Conservation (phyloP, 2,797 vertebrate genomes). For the Chrysocyon brachyurus region DNA sequence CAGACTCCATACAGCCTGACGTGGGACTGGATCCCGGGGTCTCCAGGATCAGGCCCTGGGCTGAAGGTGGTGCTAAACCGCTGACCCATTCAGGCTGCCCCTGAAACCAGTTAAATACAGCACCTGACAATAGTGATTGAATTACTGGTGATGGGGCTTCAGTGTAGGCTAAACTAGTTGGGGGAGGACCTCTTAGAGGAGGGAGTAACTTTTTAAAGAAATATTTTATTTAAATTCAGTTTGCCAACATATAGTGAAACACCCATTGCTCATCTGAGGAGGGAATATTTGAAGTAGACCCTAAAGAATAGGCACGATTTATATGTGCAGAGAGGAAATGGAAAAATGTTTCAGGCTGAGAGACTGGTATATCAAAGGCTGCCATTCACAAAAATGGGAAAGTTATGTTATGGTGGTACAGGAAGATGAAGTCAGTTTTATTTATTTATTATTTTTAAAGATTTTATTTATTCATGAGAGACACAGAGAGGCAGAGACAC, state of each 20-base stretch:
- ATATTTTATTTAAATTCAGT: too few species aligned
- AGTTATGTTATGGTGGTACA: conserved; percentile 17
- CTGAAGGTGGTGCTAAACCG: too few species aligned
- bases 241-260: too few species aligned
- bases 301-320: conserved; percentile 46
- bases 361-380: not conserved
- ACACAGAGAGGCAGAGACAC: too few species aligned
- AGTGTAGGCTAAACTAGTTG: not conserved
- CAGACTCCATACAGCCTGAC: too few species aligned
- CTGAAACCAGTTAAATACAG: not conserved
- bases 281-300: not conserved
- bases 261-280: not conserved
- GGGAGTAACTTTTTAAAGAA: not conserved
- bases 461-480: too few species aligned
- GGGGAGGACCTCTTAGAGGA: not conserved
- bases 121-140: not conserved
- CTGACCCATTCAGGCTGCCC: too few species aligned
- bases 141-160: not conserved
- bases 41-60: too few species aligned
- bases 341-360: not conserved
- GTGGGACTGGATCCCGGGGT: too few species aligned
- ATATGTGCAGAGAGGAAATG: conserved; percentile 4
- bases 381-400: not conserved
- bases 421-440: not conserved
- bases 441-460: too few species aligned